Evolutionary conservation across 35 echinoderm and acorn worm genomes (phyloP).

Genomic region (Apostichopus parvimensis): DNA sequence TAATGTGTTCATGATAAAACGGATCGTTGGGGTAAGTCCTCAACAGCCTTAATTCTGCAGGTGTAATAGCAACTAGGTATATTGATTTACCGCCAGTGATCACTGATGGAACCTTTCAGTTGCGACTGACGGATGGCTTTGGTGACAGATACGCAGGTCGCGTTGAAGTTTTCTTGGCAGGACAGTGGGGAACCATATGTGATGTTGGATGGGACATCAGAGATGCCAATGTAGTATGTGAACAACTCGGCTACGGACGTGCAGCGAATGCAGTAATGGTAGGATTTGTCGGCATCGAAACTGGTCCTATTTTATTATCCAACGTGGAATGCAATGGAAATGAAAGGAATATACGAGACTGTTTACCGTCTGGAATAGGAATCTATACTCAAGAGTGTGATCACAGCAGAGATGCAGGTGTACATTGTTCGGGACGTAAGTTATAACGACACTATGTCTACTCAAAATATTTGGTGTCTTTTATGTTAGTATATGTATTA

Average conservation of each 20-base stretch:
- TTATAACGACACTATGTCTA: background rate
- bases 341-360: background rate
- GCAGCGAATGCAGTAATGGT: background rate
- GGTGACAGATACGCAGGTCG: background rate
- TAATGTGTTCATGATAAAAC: too few species aligned
- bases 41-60: too few species aligned
- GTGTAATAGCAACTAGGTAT: too few species aligned
- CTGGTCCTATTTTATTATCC: background rate
- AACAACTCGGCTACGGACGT: conserved; percentile 54
- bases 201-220: conserved; percentile 12
- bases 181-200: conserved; percentile 54
- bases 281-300: background rate
- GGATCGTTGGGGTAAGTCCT: too few species aligned
- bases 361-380: background rate
- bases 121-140: conserved; percentile 1
- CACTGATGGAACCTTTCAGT: background rate
- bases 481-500: too few species aligned
- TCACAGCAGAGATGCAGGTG: background rate
- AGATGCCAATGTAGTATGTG: conserved; percentile 46
- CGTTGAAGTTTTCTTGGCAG: background rate
- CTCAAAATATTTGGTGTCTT: too few species aligned
- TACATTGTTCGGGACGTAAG: background rate
- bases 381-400: background rate
- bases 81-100: background rate
- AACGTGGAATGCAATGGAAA: background rate